Evolutionary conservation across 2,113 vertebrate genomes (phyloP), one percentile per base, ranked within the genome.

Genomic region (Malurus alboscapulatus): DNA sequence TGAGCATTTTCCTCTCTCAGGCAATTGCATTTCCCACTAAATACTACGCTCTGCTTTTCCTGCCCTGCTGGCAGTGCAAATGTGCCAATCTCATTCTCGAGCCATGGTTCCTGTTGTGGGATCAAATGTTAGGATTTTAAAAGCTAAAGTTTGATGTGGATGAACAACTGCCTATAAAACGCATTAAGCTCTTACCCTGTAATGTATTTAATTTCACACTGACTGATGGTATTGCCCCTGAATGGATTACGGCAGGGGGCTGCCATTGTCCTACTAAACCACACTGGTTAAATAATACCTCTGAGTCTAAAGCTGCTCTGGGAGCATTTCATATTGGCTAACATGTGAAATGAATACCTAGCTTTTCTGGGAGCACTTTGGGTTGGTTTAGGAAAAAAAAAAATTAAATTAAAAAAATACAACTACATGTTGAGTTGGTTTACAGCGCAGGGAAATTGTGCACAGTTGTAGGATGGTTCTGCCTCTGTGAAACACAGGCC

Each of bases 141-240:
- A 98, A 98, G 98, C 97, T 97, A 97, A 98, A 98, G 98, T 99
- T 98, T 98, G 98, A 98, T 98, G 98, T 98, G 98, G 98, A 98
- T 99, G 98, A 99, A 98, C 98, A 98, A 99, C 98, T 99, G 98
- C 98, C 98, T 98, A 98, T 98, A 98, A 98, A 99, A 98, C 93
- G 93, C 98, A 98, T 98, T 98, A 98, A 98, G 98, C 98, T 97
- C 97, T 98, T 98, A 97, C 98, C 98, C 98, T 98, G 98, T 98
- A 98, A 99, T 98, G 98, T 99, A 98, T 99, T 99, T 99, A 98
- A 99, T 99, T 99, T 99, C 98, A 98, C 99, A 98, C 98, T 98
- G 98, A 98, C 98, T 98, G 98, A 98, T 98, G 97, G 97, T 96
- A 97, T 98, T 98, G 98, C 98, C 98, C 97, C 97, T 97, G 98